These are phyloP conservation scores for Leptodactylus fallax DNA, from an alignment of 2,797 vertebrate species.

Conservation along the genomic window DNA sequence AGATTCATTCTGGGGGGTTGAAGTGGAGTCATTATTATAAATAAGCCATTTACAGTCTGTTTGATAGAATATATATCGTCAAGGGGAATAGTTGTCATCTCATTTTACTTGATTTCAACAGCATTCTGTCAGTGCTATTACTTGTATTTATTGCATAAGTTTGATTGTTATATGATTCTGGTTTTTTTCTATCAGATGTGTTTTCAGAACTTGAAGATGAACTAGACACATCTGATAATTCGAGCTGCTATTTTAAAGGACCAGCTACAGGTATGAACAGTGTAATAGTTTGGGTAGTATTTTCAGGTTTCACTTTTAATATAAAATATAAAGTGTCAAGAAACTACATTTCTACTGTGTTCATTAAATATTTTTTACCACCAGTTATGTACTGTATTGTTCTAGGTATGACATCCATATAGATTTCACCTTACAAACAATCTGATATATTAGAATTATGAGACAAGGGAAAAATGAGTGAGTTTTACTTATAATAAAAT, in stretches of 20 bases:
- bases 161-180: too few relatives aligned
- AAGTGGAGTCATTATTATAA: background rate
- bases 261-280: slow-evolving; percentile 71
- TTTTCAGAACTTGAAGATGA: slow-evolving; percentile 76
- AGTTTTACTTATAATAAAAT: too few relatives aligned
- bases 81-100: too few relatives aligned
- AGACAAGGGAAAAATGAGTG: too few relatives aligned
- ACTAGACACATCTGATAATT: slow-evolving; percentile 67
- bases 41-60: background rate
- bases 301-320: background rate
- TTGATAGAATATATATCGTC: too few relatives aligned
- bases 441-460: too few relatives aligned
- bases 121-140: too few relatives aligned
- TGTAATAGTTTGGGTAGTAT: background rate
- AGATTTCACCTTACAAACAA: background rate
- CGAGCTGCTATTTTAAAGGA: slow-evolving; percentile 69
- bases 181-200: slow-evolving; percentile 63
- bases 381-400: background rate
- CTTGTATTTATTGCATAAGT: too few relatives aligned
- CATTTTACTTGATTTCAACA: too few relatives aligned
- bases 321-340: background rate
- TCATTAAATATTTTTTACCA: background rate
- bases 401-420: background rate
- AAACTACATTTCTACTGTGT: background rate
- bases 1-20: background rate